Conservation (phyloP, 2,888 invertebrate species). For the Rhagonycha fulva region DNA sequence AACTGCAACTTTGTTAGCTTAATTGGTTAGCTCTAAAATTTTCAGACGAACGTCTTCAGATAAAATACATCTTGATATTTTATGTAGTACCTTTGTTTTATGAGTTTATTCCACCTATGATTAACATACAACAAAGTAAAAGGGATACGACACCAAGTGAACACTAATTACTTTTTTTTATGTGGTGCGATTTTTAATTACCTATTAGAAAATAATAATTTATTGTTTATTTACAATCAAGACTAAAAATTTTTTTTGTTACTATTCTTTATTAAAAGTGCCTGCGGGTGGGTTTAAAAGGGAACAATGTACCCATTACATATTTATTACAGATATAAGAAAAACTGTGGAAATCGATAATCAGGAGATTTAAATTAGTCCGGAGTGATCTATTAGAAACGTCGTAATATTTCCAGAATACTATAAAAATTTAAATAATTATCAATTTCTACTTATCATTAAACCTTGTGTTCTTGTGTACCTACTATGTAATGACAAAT, state of each 20-base stretch:
- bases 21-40: background rate
- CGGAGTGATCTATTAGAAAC: too few relatives aligned
- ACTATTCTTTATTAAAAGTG: too few relatives aligned
- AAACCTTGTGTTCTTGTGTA: too few relatives aligned
- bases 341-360: too few relatives aligned
- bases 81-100: background rate
- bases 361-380: too few relatives aligned
- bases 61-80: background rate
- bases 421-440: too few relatives aligned
- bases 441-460: too few relatives aligned
- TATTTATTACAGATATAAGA: too few relatives aligned
- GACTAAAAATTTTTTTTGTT: background rate
- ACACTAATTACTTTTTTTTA: background rate
- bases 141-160: background rate
- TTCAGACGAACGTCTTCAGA: background rate
- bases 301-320: too few relatives aligned
- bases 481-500: too few relatives aligned
- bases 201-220: background rate
- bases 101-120: background rate
- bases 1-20: background rate
- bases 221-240: background rate
- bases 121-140: background rate
- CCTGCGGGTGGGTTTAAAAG: too few relatives aligned
- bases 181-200: background rate
- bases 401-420: too few relatives aligned